A percentile compares a stretch with the other conserved stretches of the same genome.
phyloP scores from a whole-genome alignment of 2,113 vertebrate species.

The Etheostoma spectabile region DNA sequence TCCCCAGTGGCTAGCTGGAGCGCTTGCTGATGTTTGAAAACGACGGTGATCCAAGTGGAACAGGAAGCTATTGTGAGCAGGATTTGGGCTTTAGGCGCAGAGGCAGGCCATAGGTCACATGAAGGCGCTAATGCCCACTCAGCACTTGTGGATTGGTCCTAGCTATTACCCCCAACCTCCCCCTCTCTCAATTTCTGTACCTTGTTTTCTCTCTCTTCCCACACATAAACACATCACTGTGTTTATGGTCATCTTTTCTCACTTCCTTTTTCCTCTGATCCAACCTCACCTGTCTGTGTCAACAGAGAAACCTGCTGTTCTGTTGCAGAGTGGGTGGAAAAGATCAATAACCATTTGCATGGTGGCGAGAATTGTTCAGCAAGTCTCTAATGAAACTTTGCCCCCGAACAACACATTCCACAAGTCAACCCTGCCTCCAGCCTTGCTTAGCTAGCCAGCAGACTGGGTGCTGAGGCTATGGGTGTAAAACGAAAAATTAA shows the following conservation, averaged over 20 bases:
- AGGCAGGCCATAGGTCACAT: conserved; percentile 86
- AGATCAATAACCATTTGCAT: conserved; percentile 80
- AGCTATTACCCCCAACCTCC: conserved; percentile 43
- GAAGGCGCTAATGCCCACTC: conserved; percentile 86
- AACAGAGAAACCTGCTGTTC: conserved; percentile 58
- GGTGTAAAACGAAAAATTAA: conserved; percentile 64
- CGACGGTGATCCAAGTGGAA: conserved; percentile 85
- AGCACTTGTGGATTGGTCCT: conserved; percentile 83
- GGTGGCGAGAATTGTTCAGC: conserved; percentile 80
- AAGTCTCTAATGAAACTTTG: conserved; percentile 85
- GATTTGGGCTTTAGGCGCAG: conserved; percentile 87
- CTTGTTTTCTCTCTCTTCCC: conserved; percentile 22
- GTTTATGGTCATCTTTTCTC: conserved; percentile 39
- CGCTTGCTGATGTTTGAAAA: conserved; percentile 83
- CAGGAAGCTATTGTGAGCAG: conserved; percentile 88
- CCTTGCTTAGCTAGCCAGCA: conserved; percentile 64
- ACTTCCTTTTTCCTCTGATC: conserved; percentile 37
- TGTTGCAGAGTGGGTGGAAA: conserved; percentile 57
- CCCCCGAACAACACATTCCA: conserved; percentile 82
- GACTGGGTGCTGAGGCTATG: conserved; percentile 53
- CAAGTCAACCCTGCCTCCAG: conserved; percentile 79
- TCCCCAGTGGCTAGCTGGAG: conserved; percentile 72
- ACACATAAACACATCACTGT: conserved; percentile 8
- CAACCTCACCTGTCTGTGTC: conserved; percentile 76
- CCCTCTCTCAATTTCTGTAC: conserved; percentile 9